These are phyloP conservation scores for Sarcophaga carnaria DNA, from an alignment of 2,888 invertebrate genomes.

Conservation along the genomic window DNA sequence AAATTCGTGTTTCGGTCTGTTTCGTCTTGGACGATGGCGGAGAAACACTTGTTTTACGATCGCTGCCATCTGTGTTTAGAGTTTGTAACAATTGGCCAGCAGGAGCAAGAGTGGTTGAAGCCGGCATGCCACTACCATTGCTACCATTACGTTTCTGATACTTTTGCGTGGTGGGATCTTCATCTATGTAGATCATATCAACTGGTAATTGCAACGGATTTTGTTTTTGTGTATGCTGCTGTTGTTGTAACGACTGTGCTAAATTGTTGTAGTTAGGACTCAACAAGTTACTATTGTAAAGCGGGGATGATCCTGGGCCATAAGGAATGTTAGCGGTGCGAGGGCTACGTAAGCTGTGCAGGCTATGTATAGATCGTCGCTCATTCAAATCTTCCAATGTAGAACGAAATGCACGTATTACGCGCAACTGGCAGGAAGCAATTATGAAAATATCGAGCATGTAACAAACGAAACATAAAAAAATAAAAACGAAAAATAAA, in stretches of 20 bases:
- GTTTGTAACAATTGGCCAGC: conserved; percentile 1
- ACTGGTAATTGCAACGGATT: conserved; percentile 81
- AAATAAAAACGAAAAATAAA: conserved; percentile 64
- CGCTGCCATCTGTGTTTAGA: background rate
- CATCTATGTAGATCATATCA: conserved; percentile 88
- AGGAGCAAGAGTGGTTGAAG: background rate
- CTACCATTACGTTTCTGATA: conserved; percentile 71
- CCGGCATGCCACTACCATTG: conserved; percentile 43
- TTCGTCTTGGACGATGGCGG: conserved; percentile 47
- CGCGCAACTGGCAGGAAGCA: conserved; percentile 95
- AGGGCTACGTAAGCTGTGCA: conserved; percentile 94
- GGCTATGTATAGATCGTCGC: conserved; percentile 98
- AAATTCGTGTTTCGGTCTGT: conserved; percentile 77
- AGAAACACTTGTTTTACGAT: background rate
- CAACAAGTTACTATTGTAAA: conserved; percentile 78
- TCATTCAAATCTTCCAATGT: conserved; percentile 99
- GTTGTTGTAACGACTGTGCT: conserved; percentile 71
- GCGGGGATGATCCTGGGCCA: conserved; percentile 70
- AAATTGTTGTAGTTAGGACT: conserved; percentile 73
- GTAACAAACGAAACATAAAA: conserved; percentile 75
- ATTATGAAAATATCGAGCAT: conserved; percentile 80
- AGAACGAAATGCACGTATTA: conserved; percentile 99
- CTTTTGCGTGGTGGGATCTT: conserved; percentile 82
- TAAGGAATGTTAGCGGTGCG: conserved; percentile 83
- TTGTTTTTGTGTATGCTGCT: conserved; percentile 73